A percentile compares a stretch with the other conserved stretches of the same genome.
phyloP scores from a whole-genome alignment of 2,797 vertebrate genomes.

The Rhincodon typus region DNA sequence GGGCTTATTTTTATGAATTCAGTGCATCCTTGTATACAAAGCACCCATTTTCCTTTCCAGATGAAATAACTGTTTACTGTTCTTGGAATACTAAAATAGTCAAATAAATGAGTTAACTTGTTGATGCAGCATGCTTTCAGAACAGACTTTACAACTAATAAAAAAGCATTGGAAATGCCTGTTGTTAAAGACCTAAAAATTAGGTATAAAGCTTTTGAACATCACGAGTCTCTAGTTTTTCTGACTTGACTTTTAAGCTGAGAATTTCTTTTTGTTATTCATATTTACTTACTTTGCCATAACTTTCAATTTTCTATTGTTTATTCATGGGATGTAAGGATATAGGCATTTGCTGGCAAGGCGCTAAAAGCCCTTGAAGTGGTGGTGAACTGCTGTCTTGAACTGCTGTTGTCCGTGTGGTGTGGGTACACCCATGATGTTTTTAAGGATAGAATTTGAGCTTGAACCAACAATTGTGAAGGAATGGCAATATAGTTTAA shows the following conservation, averaged over 20 bases:
- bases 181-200: neutral
- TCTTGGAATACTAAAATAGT: neutral
- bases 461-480: neutral
- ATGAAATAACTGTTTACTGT: neutral
- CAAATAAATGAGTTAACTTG: neutral
- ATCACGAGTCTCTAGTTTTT: neutral
- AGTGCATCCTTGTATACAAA: no score
- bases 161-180: neutral
- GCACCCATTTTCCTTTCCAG: neutral
- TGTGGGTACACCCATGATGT: neutral
- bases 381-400: neutral
- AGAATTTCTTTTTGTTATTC: neutral
- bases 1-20: neutral
- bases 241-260: neutral
- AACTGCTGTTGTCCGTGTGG: neutral
- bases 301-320: neutral
- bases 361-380: neutral
- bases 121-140: neutral
- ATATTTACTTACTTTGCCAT: neutral
- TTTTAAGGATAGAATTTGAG: neutral
- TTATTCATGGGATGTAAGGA: neutral
- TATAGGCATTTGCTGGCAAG: neutral
- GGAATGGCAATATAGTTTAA: neutral
- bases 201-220: neutral
- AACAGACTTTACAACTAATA: neutral